A percentile compares a stretch with the other conserved stretches of the same genome.
phyloP scores from a whole-genome alignment of 2,888 invertebrate species.

The Loripinus fragilis region DNA sequence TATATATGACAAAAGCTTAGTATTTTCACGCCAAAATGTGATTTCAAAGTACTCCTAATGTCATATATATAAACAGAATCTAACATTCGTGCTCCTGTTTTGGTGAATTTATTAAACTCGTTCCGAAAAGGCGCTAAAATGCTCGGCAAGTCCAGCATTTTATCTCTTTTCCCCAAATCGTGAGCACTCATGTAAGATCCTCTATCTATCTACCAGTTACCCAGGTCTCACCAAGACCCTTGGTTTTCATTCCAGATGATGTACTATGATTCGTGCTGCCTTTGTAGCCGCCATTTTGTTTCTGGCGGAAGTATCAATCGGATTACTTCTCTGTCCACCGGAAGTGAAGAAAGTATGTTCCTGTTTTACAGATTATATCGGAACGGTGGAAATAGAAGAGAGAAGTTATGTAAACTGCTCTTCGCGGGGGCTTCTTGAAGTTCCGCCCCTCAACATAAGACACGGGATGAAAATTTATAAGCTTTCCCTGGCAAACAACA shows the following conservation, averaged over 20 bases:
- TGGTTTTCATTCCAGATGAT: neutral
- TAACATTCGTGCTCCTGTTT: too few species aligned
- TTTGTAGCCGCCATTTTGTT: neutral
- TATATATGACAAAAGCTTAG: too few species aligned
- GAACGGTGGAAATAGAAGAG: conserved; percentile 16
- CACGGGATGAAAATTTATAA: conserved; percentile 40
- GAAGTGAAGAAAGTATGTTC: conserved; percentile 33
- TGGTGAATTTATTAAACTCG: too few species aligned
- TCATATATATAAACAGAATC: too few species aligned
- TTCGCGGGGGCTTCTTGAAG: conserved; percentile 38
- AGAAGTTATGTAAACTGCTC: conserved; percentile 51
- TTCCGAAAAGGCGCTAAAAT: too few species aligned
- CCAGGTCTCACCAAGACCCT: neutral
- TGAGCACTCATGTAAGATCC: too few species aligned
- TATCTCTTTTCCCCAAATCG: too few species aligned
- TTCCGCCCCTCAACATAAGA: conserved; percentile 49
- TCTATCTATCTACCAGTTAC: too few species aligned
- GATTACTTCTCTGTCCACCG: conserved; percentile 11
- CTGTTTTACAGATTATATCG: conserved; percentile 33
- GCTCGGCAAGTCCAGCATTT: too few species aligned
- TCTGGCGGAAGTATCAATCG: neutral
- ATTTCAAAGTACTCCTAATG: too few species aligned
- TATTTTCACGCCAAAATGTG: too few species aligned
- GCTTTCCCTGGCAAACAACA: conserved; percentile 49
- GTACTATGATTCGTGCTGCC: neutral